Base-by-base conservation (phyloP, 2,797 vertebrate species). In the Helicolenus hilgendorfi region DNA sequence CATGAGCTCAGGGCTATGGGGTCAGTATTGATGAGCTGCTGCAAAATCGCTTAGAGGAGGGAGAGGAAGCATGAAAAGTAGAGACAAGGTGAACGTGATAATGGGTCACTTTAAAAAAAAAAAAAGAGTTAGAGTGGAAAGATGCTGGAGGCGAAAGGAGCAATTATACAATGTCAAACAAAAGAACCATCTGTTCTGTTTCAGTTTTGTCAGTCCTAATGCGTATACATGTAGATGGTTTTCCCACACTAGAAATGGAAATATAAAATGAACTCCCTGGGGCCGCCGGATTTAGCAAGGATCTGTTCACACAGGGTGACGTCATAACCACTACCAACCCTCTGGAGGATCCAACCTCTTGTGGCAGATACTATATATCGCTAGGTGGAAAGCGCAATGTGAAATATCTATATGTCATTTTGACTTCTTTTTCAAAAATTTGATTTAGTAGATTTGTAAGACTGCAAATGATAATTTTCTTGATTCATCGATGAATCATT, bases 221-320 rank as follows among this genome's bases (percentile, higher is more conserved):
- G 74, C 68, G 29, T 71, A 75, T 49, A 84, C 67, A 91, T 85
- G 84, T 81, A 70, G 68, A 87, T 63, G 24, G 31, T 86, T 94
- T 96, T 96, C 94, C 95, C 95, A 96, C 91, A 92, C 89, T 86
- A 78, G 49, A 92, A 90, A 83, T 92, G 90, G 85, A 94, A 95
- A 87, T 88, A 78, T 83, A 86, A 93, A 83, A 90, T 92, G 10
- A 59, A 80, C 24, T 93, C 94, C 81, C 85, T 29, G 22, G 92
- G 93, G 85, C 45, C 7, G 59, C 90, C 84, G 56, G 53, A 93
- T 95, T 95, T 93, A 94, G 89, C 81, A 84, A 79, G 89, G 73
- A 88, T 89, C 64, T 80, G 80, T 87, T 92, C 74, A 72, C 78
- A 93, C 38, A 83, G 27, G 59, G n/a, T 75, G 84, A 93, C 29